Conservation (phyloP, 2,113 vertebrate genomes). For the Toxostoma redivivum region DNA sequence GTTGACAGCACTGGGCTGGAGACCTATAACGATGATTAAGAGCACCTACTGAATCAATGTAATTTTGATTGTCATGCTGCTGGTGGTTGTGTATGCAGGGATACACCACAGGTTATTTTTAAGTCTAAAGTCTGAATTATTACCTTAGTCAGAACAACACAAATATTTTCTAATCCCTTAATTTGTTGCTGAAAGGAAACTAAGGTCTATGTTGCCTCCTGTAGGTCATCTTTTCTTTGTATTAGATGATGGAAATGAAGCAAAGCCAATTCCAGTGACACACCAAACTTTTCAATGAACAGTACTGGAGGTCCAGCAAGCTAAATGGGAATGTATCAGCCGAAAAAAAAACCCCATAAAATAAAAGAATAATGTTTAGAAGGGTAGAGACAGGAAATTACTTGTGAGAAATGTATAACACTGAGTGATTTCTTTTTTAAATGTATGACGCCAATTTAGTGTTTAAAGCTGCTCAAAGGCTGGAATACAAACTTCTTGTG, state of each 20-base stretch:
- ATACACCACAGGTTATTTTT: neutral
- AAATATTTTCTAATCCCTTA: constrained; percentile 35
- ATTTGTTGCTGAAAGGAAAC: constrained; percentile 11
- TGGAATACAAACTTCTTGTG: constrained; percentile 51
- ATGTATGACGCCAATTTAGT: constrained; percentile 47
- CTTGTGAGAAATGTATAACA: constrained; percentile 49
- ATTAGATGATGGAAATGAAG: constrained; percentile 43
- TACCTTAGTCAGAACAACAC: neutral
- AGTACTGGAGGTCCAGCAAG: neutral
- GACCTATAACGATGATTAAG: neutral
- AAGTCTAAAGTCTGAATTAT: constrained; percentile 5
- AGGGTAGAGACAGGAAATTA: constrained; percentile 56
- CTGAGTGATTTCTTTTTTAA: constrained; percentile 33
- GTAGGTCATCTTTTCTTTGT: constrained; percentile 2
- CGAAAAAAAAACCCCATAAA: neutral
- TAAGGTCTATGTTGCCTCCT: neutral
- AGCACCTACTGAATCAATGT: neutral
- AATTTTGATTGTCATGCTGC: neutral
- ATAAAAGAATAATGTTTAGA: constrained; percentile 41
- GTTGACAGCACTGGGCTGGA: neutral
- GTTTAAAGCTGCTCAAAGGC: constrained; percentile 61
- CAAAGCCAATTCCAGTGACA: neutral
- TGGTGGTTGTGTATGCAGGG: neutral
- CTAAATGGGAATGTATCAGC: constrained; percentile 14
- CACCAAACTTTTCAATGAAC: constrained; percentile 24